Evolutionary conservation across 2,113 vertebrate species (phyloP).

Genomic region (Rhineura floridana): DNA sequence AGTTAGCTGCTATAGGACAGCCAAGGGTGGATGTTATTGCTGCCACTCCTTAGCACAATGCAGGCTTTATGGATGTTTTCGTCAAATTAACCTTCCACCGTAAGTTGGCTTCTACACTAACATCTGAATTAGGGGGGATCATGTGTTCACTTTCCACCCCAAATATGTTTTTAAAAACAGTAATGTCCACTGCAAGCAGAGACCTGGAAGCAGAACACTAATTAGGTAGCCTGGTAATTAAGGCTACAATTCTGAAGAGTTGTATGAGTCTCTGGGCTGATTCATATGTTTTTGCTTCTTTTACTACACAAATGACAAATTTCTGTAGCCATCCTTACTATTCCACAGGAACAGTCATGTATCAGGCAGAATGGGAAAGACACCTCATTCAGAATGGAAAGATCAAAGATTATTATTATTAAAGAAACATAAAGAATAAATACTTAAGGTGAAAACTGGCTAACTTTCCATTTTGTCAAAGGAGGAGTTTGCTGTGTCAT

Average conservation of each 20-base stretch:
- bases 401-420: not conserved
- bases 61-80: not conserved
- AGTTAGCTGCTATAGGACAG: slow-evolving; percentile 31
- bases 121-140: slow-evolving; percentile 8
- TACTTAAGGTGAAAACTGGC: not conserved
- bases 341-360: not conserved
- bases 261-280: not conserved
- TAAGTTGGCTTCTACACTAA: slow-evolving; percentile 36
- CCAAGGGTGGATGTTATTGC: not conserved
- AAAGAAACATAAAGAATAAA: not conserved
- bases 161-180: slow-evolving; percentile 6
- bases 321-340: not conserved
- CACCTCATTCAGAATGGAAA: not conserved
- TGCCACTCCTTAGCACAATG: slow-evolving; percentile 34
- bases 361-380: not conserved
- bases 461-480: not conserved
- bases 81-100: slow-evolving; percentile 46
- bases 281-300: not conserved
- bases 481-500: not conserved
- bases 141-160: slow-evolving; percentile 22
- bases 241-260: not conserved
- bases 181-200: not conserved
- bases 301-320: not conserved
- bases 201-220: slow-evolving; percentile 28
- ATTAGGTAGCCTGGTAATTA: slow-evolving; percentile 10